A percentile compares a stretch with the other conserved stretches of the same genome.
phyloP scores from a whole-genome alignment of 2,113 vertebrate genomes.

The Tursiops truncatus region DNA sequence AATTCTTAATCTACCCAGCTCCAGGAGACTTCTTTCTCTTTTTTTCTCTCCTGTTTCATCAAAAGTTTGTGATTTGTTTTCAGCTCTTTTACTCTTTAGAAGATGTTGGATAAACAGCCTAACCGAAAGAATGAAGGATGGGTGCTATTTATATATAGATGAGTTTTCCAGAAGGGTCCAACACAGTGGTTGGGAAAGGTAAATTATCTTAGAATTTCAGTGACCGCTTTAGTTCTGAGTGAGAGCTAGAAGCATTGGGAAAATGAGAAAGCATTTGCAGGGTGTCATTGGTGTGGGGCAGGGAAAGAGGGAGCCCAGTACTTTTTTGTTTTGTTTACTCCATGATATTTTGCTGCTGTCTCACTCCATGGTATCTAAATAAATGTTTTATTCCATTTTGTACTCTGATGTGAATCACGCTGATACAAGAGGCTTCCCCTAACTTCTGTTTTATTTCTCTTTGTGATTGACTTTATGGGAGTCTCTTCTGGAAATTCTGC shows the following conservation, averaged over 20 bases:
- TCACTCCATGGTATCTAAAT: neutral
- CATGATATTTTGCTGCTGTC: neutral
- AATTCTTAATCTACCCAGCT: slow-evolving; percentile 37
- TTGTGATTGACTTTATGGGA: neutral
- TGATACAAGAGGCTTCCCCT: neutral
- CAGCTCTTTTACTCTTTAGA: neutral
- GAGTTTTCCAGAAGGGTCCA: neutral
- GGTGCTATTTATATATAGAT: neutral
- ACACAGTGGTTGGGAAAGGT: neutral
- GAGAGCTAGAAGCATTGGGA: no score
- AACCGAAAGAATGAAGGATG: neutral
- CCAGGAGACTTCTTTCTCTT: neutral
- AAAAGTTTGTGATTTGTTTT: neutral
- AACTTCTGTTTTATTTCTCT: neutral
- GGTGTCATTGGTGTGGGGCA: rapidly evolving
- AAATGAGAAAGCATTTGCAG: neutral
- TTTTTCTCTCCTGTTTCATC: neutral
- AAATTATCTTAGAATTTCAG: neutral
- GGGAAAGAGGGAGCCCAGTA: neutral
- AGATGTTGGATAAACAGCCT: neutral
- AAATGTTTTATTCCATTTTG: neutral
- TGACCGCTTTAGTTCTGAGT: neutral
- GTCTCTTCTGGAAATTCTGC: neutral
- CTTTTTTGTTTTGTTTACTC: neutral
- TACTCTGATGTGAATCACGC: neutral